Conservation (phyloP, 2,888 invertebrate species). For the Oasisia sp. region DNA sequence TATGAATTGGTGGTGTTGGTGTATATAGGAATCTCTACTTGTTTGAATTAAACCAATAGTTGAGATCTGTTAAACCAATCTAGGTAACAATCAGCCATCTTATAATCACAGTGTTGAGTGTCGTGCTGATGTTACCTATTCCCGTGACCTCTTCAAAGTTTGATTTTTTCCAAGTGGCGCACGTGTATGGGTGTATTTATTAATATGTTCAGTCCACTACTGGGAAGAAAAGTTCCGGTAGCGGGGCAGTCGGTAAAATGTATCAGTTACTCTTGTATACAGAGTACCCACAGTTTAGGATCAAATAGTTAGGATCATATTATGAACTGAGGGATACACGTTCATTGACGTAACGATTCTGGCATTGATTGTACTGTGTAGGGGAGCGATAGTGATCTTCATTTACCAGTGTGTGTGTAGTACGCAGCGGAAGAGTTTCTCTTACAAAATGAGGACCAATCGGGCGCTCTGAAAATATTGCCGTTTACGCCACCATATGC, state of each 20-base stretch:
- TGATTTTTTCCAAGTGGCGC: background rate
- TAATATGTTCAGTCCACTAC: background rate
- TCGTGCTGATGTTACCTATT: background rate
- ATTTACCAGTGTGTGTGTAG: background rate
- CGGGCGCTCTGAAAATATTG: background rate
- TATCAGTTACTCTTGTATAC: background rate
- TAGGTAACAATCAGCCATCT: background rate
- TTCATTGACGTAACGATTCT: background rate
- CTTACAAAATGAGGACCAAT: background rate
- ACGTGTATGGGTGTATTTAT: background rate
- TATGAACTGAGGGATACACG: background rate
- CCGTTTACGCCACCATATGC: background rate
- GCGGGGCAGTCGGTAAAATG: background rate
- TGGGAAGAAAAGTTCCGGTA: background rate
- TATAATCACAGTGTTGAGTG: background rate
- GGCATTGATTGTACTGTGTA: background rate
- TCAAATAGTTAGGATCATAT: background rate
- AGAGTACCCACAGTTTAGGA: background rate
- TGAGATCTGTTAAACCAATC: background rate
- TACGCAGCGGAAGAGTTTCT: background rate
- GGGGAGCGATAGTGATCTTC: background rate
- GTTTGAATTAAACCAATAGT: background rate
- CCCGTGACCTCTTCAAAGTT: background rate
- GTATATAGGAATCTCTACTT: background rate
- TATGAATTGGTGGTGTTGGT: constrained; percentile 17